phyloP scores from a whole-genome alignment of 92 coral and sea anemone species.

The Palythoa caribaeorum region DNA sequence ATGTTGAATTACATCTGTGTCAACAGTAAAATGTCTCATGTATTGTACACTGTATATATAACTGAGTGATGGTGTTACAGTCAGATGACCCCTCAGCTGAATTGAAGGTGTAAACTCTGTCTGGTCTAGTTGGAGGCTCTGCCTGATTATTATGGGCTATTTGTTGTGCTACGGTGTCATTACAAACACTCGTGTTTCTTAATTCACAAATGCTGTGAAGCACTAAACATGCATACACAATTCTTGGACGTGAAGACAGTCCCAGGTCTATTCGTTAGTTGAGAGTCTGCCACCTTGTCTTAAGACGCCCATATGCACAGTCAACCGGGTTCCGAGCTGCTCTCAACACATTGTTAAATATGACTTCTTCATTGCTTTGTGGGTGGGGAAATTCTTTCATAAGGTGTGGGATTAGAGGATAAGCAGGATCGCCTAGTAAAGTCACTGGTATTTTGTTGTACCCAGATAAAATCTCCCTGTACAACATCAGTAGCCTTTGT shows the following conservation, averaged over 20 bases:
- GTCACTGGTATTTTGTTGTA: too few relatives aligned
- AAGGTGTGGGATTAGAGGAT: constrained; percentile 14
- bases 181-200: not conserved
- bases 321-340: constrained; percentile 27
- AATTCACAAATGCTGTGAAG: not conserved
- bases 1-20: constrained; percentile 47
- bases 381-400: constrained; percentile 33
- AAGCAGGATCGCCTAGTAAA: too few relatives aligned
- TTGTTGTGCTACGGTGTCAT: constrained; percentile 34
- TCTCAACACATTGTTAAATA: constrained; percentile 5
- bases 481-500: too few relatives aligned
- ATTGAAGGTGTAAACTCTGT: constrained; percentile 8
- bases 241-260: constrained; percentile 37
- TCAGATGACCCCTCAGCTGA: constrained; percentile 5
- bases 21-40: constrained; percentile 12
- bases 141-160: not conserved
- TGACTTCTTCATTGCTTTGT: constrained; percentile 22
- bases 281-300: too few relatives aligned
- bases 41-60: constrained; percentile 6
- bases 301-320: constrained; percentile 25
- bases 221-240: constrained; percentile 46
- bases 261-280: constrained; percentile 3
- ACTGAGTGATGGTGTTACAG: constrained; percentile 12
- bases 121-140: constrained; percentile 1
- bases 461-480: too few relatives aligned